These are phyloP conservation scores for Nephotettix cincticeps DNA, from an alignment of 1,140 invertebrate genomes.

Conservation along the genomic window DNA sequence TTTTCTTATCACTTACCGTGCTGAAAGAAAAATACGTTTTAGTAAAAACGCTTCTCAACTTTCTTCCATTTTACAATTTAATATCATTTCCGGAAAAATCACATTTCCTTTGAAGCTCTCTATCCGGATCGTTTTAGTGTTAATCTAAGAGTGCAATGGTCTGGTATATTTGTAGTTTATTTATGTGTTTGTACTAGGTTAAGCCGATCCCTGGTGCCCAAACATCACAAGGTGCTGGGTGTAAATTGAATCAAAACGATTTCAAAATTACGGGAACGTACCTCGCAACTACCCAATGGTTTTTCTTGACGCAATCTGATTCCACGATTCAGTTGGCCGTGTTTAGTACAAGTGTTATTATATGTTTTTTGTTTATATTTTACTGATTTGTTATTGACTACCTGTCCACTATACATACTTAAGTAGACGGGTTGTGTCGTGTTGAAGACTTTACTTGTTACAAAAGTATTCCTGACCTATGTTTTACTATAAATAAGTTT, in stretches of 20 bases:
- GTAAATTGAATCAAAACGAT: background rate
- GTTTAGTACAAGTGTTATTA: constrained; percentile 2
- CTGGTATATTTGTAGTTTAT: background rate
- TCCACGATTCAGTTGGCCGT: background rate
- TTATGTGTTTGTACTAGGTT: background rate
- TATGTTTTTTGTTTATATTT: background rate
- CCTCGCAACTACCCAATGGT: constrained; percentile 14
- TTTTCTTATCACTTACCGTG: no score
- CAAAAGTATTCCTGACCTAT: no score
- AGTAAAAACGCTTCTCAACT: no score
- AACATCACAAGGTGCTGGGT: constrained; percentile 5
- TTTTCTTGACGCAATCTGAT: background rate
- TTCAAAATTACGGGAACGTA: background rate
- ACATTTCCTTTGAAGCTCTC: background rate
- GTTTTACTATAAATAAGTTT: no score
- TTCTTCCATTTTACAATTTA: no score
- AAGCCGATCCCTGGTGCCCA: background rate
- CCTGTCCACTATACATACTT: no score
- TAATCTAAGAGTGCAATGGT: constrained; percentile 6
- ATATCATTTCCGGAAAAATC: no score
- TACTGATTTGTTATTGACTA: no score
- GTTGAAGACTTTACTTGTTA: no score
- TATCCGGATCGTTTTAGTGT: background rate
- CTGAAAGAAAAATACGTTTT: no score
- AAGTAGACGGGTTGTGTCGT: no score